Percentiles rank a stretch among this genome's conserved stretches.
phyloP scores from a whole-genome alignment of 2,113 vertebrate genomes.

The Danionella cerebrum region DNA sequence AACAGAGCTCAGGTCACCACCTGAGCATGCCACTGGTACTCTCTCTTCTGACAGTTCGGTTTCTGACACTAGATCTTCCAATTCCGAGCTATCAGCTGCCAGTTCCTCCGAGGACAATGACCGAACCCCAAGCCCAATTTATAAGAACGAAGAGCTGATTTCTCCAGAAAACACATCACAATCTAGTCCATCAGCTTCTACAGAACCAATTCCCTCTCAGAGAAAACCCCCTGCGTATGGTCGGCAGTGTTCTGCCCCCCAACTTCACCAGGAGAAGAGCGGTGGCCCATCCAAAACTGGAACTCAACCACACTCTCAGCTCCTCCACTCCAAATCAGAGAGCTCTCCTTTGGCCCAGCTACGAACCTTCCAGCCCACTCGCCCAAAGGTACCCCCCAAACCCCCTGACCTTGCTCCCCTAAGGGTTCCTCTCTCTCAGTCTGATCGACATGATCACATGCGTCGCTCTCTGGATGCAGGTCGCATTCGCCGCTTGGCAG shows the following conservation, averaged over 20 bases:
- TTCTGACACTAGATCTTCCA: conserved; percentile 45
- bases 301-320: conserved; percentile 29
- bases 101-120: conserved; percentile 50
- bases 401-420: conserved; percentile 38
- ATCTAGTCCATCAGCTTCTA: conserved; percentile 4
- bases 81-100: conserved; percentile 48
- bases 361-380: conserved; percentile 41
- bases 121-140: conserved; percentile 36
- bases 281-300: neutral
- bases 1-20: conserved; percentile 22
- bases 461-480: conserved; percentile 46
- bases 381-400: conserved; percentile 46
- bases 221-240: conserved; percentile 49
- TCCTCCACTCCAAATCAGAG: conserved; percentile 48
- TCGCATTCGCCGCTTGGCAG: conserved; percentile 31
- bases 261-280: conserved; percentile 44
- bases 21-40: conserved; percentile 43
- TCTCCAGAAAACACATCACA: neutral
- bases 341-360: conserved; percentile 45
- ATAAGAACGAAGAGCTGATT: conserved; percentile 37
- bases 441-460: conserved; percentile 40
- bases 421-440: conserved; percentile 25
- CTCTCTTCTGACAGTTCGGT: conserved; percentile 47
- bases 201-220: conserved; percentile 6
- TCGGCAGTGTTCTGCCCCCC: conserved; percentile 51